Conservation (phyloP, 2,888 invertebrate species). For the Ophion obscuratus region DNA sequence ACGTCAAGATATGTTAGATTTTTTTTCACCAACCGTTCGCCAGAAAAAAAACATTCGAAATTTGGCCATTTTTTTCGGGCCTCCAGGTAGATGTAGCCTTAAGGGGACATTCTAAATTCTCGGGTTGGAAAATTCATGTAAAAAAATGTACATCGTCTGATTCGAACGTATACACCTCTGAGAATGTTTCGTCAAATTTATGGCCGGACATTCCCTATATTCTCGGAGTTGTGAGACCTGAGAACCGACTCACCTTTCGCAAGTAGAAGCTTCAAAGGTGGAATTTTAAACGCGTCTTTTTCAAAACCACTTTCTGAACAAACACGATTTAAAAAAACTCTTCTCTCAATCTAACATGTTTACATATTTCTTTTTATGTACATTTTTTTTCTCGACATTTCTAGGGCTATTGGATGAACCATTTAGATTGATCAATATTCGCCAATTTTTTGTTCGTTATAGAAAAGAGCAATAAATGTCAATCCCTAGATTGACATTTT, state of each 20-base stretch:
- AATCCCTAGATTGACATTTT: background rate
- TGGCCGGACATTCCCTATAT: too few relatives aligned
- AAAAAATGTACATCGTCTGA: background rate
- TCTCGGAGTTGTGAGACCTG: background rate
- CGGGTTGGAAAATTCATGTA: background rate
- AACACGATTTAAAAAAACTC: background rate
- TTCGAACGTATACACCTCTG: background rate
- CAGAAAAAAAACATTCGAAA: too few relatives aligned
- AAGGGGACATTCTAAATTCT: too few relatives aligned
- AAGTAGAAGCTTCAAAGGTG: too few relatives aligned
- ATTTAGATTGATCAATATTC: background rate
- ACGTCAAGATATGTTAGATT: too few relatives aligned
- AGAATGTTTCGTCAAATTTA: too few relatives aligned
- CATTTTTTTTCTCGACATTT: too few relatives aligned
- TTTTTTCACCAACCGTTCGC: too few relatives aligned
- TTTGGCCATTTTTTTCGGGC: too few relatives aligned
- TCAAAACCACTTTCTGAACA: too few relatives aligned
- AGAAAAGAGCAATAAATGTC: background rate
- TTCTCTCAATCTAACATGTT: background rate
- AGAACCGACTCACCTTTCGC: background rate
- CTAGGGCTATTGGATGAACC: background rate
- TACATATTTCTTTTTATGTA: background rate
- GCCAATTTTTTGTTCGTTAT: background rate
- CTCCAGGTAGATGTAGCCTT: too few relatives aligned
- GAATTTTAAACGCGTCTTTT: too few relatives aligned